phyloP scores from a whole-genome alignment of 2,888 invertebrate genomes.

The Apocheima hispidaria region DNA sequence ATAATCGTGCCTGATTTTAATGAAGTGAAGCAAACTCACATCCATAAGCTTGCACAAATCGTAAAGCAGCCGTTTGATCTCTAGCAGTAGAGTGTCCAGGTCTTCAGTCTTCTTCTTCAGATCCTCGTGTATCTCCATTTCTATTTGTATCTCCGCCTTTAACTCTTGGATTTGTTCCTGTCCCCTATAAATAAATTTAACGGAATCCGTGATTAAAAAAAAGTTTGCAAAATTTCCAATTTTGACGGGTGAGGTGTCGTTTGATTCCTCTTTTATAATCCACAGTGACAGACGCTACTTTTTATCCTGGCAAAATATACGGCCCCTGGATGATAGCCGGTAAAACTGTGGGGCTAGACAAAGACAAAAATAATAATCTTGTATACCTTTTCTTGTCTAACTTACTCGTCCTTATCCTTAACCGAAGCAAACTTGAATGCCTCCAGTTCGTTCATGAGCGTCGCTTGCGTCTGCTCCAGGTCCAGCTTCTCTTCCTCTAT shows the following conservation, averaged over 20 bases:
- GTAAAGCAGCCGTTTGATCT: slow-evolving; percentile 77
- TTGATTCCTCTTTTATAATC: too few species aligned
- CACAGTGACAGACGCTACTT: too few species aligned
- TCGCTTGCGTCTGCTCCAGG: slow-evolving; percentile 89
- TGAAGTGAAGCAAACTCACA: slow-evolving; percentile 63
- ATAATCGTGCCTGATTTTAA: too few species aligned
- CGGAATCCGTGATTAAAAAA: not conserved
- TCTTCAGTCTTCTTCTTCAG: slow-evolving; percentile 69
- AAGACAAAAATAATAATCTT: too few species aligned
- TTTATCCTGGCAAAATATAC: too few species aligned
- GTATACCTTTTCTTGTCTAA: slow-evolving; percentile 28
- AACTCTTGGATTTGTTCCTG: slow-evolving; percentile 89
- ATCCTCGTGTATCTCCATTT: slow-evolving; percentile 65
- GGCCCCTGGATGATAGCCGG: too few species aligned
- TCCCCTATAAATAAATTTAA: slow-evolving; percentile 81
- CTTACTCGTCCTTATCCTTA: slow-evolving; percentile 92
- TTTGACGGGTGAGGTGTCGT: too few species aligned
- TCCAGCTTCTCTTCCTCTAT: slow-evolving; percentile 91
- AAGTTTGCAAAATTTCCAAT: too few species aligned
- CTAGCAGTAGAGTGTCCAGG: slow-evolving; percentile 70
- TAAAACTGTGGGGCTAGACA: too few species aligned
- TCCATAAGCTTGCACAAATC: slow-evolving; percentile 78
- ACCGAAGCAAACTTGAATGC: slow-evolving; percentile 92
- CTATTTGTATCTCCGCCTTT: slow-evolving; percentile 85
- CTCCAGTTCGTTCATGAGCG: slow-evolving; percentile 89